A percentile compares a stretch with the other conserved stretches of the same genome.
These are phyloP conservation scores for Eclectus roratus DNA, from an alignment of 2,113 vertebrate species.

Conservation along the genomic window DNA sequence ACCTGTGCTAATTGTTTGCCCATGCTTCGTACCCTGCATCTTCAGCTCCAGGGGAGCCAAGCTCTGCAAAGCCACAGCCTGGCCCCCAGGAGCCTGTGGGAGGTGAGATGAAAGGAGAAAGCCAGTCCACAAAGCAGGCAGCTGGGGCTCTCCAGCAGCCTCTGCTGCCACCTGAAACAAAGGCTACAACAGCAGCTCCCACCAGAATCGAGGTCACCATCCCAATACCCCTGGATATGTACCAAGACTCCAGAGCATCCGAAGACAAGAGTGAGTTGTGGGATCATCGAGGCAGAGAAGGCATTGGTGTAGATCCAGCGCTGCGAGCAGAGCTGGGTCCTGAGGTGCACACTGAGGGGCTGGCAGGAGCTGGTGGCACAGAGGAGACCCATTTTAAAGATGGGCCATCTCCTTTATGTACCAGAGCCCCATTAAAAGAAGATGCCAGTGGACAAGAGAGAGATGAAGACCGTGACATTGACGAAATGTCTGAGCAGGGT, in stretches of 20 bases:
- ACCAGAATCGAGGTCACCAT: conserved; percentile 44
- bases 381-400: background rate
- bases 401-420: background rate
- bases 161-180: background rate
- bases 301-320: background rate
- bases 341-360: fast-evolving
- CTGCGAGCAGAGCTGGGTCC: background rate
- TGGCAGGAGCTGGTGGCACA: background rate
- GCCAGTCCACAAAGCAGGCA: background rate
- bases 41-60: conserved; percentile 48
- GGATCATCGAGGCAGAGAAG: background rate
- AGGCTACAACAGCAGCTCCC: background rate
- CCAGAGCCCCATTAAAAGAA: background rate
- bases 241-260: background rate
- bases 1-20: conserved; percentile 51
- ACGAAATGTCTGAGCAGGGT: conserved; percentile 36
- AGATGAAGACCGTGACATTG: conserved; percentile 62
- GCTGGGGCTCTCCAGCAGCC: background rate
- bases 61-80: background rate
- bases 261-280: background rate
- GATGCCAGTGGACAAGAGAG: background rate
- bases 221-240: conserved; percentile 10
- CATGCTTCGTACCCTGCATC: background rate
- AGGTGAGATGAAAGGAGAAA: background rate
- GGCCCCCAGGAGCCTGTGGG: background rate